Base-by-base conservation (phyloP, 64 coral and sea anemone genomes). In the Acropora yongei region DNA sequence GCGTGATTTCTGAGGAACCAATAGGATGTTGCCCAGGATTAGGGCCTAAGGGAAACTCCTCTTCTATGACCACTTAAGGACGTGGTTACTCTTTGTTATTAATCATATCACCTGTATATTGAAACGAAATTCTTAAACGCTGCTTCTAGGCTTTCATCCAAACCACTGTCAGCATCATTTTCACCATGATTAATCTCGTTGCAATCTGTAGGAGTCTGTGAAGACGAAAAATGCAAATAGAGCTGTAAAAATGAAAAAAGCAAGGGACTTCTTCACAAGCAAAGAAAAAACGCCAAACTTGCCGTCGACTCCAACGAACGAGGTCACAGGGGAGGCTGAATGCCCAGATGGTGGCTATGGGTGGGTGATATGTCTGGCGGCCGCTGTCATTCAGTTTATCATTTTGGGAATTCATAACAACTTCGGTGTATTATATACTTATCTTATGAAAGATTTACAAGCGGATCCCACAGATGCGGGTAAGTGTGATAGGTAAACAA, bases 261-360 rank as follows among this genome's bases (percentile, higher is more conserved):
- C 72, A 3, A 85, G 72, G 82, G 8, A 71, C 61, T 71, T 69
- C 63, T 67, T 72, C 17, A 71, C 4, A 44, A 48, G 2, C 17
- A 57, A 72, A 72, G 82, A 46, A 30, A 71, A 49, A 44, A 44
- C 61, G 17, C 30, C 66, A 16, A 18, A 69, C 0, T 41, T 39
- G 3, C n/a, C 82, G 65, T 8, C 58, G 47, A 58, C 63, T 8
- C 49, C 13, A 30, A 12, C 72, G 30, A 0, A 5, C 11, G 60
- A 63, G 60, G 60, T 63, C 43, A 17, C 4, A 3, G 82, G 49
- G 44, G 68, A 10, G 5, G 11, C 18, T 49, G 82, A 85, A 30
- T 85, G 82, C 18, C 90, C 90, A 5, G 90, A 91, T 78, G 90
- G 90, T 1, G 90, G 90, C 1, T 91, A 84, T 18, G 90, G 90